Evolutionary conservation across 2,797 vertebrate genomes (phyloP).

Genomic region (Syngnathus acus): DNA sequence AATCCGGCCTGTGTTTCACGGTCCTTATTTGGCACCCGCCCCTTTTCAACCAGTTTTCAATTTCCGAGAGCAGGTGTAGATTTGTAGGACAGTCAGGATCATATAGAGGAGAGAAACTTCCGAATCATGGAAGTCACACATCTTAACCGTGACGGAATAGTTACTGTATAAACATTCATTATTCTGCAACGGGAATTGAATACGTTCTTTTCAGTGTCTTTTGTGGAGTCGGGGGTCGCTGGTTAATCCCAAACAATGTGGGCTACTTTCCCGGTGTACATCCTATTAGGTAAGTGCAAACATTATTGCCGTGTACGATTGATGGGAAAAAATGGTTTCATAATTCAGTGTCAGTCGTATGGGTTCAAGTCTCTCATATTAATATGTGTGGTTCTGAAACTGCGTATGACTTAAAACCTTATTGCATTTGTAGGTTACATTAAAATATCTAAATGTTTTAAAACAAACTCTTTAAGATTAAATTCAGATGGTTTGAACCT

Average conservation of each 20-base stretch:
- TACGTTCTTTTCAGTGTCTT: not conserved
- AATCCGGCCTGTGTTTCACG: constrained; percentile 63
- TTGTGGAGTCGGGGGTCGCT: not conserved
- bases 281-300: constrained; percentile 52
- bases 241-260: constrained; percentile 37
- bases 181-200: too few relatives aligned
- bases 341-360: too few relatives aligned
- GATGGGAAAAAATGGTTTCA: not conserved
- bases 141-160: not conserved
- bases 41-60: not conserved
- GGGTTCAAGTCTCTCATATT: too few relatives aligned
- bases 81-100: constrained; percentile 33
- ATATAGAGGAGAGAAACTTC: not conserved
- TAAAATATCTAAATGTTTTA: too few relatives aligned
- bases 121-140: not conserved
- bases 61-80: constrained; percentile 14
- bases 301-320: not conserved
- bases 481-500: too few relatives aligned
- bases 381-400: too few relatives aligned
- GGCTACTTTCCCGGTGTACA: constrained; percentile 22
- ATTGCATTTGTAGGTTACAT: too few relatives aligned
- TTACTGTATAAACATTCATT: too few relatives aligned
- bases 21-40: constrained; percentile 56
- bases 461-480: too few relatives aligned
- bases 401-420: too few relatives aligned